These are phyloP conservation scores for Odontamblyopus rebecca DNA, from an alignment of 2,797 vertebrate genomes.

Conservation along the genomic window DNA sequence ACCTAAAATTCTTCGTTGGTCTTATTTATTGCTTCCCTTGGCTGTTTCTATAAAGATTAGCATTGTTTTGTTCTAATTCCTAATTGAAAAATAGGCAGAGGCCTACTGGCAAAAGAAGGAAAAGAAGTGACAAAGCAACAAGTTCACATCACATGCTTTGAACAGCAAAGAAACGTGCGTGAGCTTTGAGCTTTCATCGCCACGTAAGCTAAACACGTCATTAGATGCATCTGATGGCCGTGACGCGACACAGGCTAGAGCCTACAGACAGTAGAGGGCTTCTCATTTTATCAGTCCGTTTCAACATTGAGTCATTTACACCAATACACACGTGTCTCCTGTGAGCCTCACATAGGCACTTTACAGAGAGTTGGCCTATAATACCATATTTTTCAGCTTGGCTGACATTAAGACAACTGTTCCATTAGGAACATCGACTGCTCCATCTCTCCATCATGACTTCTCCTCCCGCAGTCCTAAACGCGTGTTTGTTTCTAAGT, in stretches of 20 bases:
- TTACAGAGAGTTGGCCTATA: not conserved
- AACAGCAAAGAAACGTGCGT: not conserved
- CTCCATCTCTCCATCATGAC: not conserved
- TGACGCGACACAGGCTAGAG: not conserved
- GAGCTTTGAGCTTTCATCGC: not conserved
- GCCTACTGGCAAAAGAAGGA: not conserved
- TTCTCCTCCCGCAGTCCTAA: slow-evolving; percentile 21
- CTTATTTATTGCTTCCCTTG: not conserved
- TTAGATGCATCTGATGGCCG: not conserved
- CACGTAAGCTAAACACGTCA: not conserved
- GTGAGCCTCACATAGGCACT: not conserved
- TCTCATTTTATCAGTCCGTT: too few species aligned
- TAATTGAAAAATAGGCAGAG: not conserved
- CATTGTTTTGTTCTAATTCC: too few species aligned
- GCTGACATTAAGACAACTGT: slow-evolving; percentile 13
- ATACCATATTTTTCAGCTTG: not conserved
- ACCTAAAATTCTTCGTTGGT: not conserved
- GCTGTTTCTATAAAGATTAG: not conserved
- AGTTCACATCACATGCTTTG: not conserved
- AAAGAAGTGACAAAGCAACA: not conserved
- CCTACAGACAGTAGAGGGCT: too few species aligned
- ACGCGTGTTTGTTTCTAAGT: slow-evolving; percentile 22
- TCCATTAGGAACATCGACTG: slow-evolving; percentile 28
- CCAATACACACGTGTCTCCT: not conserved
- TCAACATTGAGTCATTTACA: too few species aligned